Evolutionary conservation across 2,888 invertebrate genomes (phyloP), one percentile per base, ranked within the genome.

Genomic region (Furcula furcula): DNA sequence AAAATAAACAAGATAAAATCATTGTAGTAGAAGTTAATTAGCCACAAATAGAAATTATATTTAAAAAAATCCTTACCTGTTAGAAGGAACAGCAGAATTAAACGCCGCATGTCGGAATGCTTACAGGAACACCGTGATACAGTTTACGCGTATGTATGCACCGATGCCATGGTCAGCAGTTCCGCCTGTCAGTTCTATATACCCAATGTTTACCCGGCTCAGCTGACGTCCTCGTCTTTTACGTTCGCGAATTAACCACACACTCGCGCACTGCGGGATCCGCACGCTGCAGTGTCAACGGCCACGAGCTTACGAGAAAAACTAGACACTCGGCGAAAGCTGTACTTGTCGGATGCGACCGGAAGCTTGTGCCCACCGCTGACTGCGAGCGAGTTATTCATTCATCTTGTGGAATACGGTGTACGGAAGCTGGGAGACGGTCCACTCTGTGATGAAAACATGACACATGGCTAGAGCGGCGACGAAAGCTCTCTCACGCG

Each of bases 261-360:
- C 86, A 87, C 87, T 83, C 85, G 80, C 84, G 78, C 86, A 86
- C 86, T 85, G 85, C 87, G 83, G 84, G 79, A 76, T 78, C 83
- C 77, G 84, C 78, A 78, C 84, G 84, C 81, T 83, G 84, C 85
- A 86, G 82, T 84, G 86, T 85, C 87, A 86, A 84, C 85, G 84
- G 77, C 82, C 82, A 86, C 82, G 74, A 77, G 74, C 74, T 71
- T 71, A 71, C 70, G 70, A 76, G 77, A 80, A 84, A 83, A 85
- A 83, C 82, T 78, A 65, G 83, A 72, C 76, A 76, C 80, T 70
- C 56, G 65, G 76, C 76, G 82, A 82, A 81, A 84, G 78, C 76
- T 72, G 76, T 71, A 65, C 69, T 59, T 58, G 46, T 48, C 38
- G 38, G 45, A 55, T 53, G 42, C 38, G 52, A 64, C 53, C 46